phyloP scores from a whole-genome alignment of 1,140 invertebrate genomes.

The Branchinecta lynchi region DNA sequence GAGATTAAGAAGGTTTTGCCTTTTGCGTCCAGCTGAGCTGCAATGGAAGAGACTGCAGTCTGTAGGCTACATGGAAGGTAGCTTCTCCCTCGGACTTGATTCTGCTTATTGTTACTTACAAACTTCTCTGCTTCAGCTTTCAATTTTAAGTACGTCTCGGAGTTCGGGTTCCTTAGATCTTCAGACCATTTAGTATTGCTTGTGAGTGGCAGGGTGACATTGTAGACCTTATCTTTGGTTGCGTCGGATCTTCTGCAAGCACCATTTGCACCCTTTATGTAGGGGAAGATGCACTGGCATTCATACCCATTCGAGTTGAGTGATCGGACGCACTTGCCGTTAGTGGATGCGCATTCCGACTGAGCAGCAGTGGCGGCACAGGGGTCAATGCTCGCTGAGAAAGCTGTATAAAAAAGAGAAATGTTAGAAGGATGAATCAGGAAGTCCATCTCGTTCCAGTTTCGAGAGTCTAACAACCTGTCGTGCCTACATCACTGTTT shows the following conservation, averaged over 20 bases:
- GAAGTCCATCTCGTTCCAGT: too few relatives aligned
- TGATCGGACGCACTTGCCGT: background rate
- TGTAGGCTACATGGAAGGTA: too few relatives aligned
- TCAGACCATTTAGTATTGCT: background rate
- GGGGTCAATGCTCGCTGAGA: too few relatives aligned
- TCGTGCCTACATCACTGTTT: too few relatives aligned
- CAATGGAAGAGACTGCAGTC: too few relatives aligned
- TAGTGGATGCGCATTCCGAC: background rate
- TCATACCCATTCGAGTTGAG: background rate
- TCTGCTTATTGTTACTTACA: background rate
- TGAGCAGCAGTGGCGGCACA: too few relatives aligned
- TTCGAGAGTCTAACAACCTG: too few relatives aligned
- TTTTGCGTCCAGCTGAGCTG: too few relatives aligned
- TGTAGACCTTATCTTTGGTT: background rate
- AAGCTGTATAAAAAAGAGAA: too few relatives aligned
- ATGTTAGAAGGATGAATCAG: too few relatives aligned
- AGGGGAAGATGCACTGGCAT: background rate
- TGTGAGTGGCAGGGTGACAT: background rate
- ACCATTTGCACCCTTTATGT: background rate
- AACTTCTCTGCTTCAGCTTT: background rate
- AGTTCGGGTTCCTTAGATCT: background rate
- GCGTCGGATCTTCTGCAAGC: background rate
- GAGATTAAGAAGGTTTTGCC: too few relatives aligned
- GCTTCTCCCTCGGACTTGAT: too few relatives aligned
- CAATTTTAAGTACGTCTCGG: background rate